phyloP scores from a whole-genome alignment of 2,113 vertebrate species.

The Oryctolagus cuniculus region mOryCun1.1 NC_091440.1:65814001-65814500 shows the following conservation, averaged over 20 bases:
- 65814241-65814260: conserved; percentile 16
- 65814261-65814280: conserved; percentile 12
- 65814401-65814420: neutral
- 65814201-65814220: conserved; percentile 9
- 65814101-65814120: conserved; percentile 34
- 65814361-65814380: neutral
- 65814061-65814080: conserved; percentile 68
- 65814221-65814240: conserved; percentile 9
- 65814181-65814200: conserved; percentile 4
- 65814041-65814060: conserved; percentile 52
- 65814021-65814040: conserved; percentile 64
- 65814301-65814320: neutral
- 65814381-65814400: neutral
- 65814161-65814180: neutral
- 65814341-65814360: neutral
- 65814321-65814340: neutral
- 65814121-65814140: conserved; percentile 38
- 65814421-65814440: neutral
- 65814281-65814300: neutral
- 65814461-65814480: neutral
- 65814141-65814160: neutral
- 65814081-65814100: neutral
- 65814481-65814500: neutral
- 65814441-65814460: neutral
- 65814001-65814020: conserved; percentile 65